These are phyloP conservation scores for Indicator indicator DNA, from an alignment of 2,113 vertebrate species.

Conservation along the genomic window DNA sequence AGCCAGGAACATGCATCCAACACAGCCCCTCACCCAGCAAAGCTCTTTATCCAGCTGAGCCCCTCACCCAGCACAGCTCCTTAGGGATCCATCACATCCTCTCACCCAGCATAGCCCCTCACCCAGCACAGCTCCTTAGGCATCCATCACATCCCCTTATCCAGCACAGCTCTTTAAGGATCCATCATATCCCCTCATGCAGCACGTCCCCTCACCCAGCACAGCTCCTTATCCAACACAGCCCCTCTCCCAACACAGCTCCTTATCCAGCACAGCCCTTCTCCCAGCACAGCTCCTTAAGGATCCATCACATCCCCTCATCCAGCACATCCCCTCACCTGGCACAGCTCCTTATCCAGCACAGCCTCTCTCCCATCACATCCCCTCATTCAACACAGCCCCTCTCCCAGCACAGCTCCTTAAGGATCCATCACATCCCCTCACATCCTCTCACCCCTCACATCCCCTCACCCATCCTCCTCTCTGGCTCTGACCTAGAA, in stretches of 20 bases:
- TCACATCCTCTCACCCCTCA: not conserved
- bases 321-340: not conserved
- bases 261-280: not conserved
- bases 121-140: too few species aligned
- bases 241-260: not conserved
- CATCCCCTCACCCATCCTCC: not conserved
- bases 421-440: not conserved
- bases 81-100: not conserved
- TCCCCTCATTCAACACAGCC: not conserved
- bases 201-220: not conserved
- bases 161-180: not conserved
- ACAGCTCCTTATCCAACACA: not conserved
- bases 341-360: not conserved
- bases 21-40: not conserved
- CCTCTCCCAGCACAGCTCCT: not conserved
- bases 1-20: not conserved
- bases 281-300: not conserved
- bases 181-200: not conserved
- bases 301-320: not conserved
- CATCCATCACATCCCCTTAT: not conserved
- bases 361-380: not conserved
- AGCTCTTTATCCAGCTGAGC: not conserved
- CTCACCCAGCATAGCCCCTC: not conserved
- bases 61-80: not conserved
- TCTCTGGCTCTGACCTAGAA: conserved; percentile 60